These are phyloP conservation scores for Muscicapa comitata DNA, from an alignment of 2,797 vertebrate species.

Conservation along the genomic window DNA sequence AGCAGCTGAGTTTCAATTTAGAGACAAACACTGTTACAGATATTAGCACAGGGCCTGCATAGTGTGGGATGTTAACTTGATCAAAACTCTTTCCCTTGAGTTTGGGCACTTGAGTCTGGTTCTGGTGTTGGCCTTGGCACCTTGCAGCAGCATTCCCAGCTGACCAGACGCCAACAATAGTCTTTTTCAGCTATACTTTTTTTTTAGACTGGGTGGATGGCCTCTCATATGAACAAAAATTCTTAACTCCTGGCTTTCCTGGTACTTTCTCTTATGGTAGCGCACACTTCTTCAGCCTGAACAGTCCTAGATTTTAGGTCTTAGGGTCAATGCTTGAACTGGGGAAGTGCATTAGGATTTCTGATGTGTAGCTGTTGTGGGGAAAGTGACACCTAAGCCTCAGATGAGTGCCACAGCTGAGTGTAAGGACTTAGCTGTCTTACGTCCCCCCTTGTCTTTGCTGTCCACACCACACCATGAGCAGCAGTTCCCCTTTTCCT, in stretches of 20 bases:
- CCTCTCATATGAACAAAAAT: not conserved
- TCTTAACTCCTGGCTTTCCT: not conserved
- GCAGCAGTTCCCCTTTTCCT: too few species aligned
- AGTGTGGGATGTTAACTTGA: not conserved
- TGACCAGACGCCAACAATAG: not conserved
- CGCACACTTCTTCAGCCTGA: not conserved
- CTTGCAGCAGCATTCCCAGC: not conserved
- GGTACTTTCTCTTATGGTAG: not conserved
- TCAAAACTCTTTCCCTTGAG: not conserved
- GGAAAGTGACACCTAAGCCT: not conserved
- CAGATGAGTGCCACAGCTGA: not conserved
- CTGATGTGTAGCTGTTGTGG: not conserved
- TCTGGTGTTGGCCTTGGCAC: not conserved
- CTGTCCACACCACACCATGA: too few species aligned
- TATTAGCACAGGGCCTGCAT: not conserved
- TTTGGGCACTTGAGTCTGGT: not conserved
- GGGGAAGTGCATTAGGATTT: not conserved
- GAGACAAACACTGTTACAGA: not conserved
- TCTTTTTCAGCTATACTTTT: not conserved
- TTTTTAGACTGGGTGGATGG: not conserved
- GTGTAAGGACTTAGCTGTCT: too few species aligned
- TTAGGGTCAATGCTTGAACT: not conserved
- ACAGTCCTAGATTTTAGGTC: not conserved
- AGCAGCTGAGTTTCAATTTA: not conserved
- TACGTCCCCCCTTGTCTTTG: too few species aligned